phyloP scores from a whole-genome alignment of 2,797 vertebrate genomes.

The Ficedula albicollis region DNA sequence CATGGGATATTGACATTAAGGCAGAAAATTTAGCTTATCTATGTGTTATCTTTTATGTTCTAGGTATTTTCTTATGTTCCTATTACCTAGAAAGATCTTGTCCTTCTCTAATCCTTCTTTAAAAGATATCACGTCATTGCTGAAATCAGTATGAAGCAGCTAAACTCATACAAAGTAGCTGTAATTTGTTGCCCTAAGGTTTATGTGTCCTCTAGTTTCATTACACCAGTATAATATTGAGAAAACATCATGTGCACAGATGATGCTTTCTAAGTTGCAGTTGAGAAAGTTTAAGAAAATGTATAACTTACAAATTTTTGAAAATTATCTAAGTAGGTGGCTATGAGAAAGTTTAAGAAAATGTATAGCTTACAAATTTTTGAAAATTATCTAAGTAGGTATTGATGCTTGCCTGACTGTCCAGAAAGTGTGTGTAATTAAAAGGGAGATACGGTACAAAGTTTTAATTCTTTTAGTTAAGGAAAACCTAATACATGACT shows the following conservation, averaged over 20 bases:
- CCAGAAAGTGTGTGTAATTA: slow-evolving; percentile 20
- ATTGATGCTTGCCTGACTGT: not conserved
- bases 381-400: not conserved
- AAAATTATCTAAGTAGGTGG: not conserved
- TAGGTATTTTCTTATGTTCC: not conserved
- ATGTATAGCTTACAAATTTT: not conserved
- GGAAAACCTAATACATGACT: not conserved
- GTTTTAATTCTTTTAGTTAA: not conserved
- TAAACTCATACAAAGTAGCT: not conserved
- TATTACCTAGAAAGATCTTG: not conserved
- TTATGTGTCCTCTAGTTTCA: not conserved
- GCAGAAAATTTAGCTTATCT: not conserved
- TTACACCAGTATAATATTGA: not conserved
- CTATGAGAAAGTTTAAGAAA: not conserved
- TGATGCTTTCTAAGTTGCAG: not conserved
- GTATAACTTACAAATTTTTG: not conserved
- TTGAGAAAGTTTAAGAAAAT: not conserved
- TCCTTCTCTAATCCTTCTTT: not conserved
- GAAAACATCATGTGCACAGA: not conserved
- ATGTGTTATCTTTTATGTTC: not conserved
- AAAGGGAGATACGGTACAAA: not conserved
- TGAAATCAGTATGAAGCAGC: not conserved
- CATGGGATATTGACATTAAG: not conserved
- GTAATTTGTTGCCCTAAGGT: not conserved
- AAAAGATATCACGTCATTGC: not conserved